These are phyloP conservation scores for Phycodurus eques DNA, from an alignment of 2,113 vertebrate genomes.

Conservation along the genomic window DNA sequence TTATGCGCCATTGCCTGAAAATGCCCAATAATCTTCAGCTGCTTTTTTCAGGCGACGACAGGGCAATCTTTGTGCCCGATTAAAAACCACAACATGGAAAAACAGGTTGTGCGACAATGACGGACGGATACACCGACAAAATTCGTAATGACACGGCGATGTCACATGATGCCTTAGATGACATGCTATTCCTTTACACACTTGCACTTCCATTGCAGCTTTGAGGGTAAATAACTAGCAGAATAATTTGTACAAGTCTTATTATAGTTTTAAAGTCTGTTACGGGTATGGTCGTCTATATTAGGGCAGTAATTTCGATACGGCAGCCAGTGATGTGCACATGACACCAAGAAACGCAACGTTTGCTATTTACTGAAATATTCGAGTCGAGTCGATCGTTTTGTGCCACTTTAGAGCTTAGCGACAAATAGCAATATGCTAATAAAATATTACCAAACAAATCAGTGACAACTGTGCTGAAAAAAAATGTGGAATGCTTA, in stretches of 20 bases:
- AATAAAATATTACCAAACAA: not conserved
- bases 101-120: conserved; percentile 11
- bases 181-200: conserved; percentile 23
- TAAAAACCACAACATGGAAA: conserved; percentile 7
- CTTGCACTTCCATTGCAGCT: not conserved
- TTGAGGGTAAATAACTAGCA: not conserved
- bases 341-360: not conserved
- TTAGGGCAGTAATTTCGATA: conserved; percentile 7
- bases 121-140: not conserved
- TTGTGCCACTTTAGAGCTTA: not conserved
- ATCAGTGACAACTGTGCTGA: not conserved
- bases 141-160: conserved; percentile 20
- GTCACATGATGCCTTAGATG: conserved; percentile 31
- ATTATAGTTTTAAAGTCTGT: not conserved
- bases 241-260: not conserved
- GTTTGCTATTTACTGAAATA: not conserved
- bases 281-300: conserved; percentile 5
- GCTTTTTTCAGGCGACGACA: not conserved
- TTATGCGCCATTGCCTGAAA: not conserved
- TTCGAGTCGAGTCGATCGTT: not conserved
- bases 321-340: not conserved
- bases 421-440: not conserved
- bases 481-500: too few relatives aligned
- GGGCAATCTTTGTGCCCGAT: conserved; percentile 9
- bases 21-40: conserved; percentile 5